Evolutionary conservation across 2,888 invertebrate genomes (phyloP).

Genomic region (Harpalus rubripes): DNA sequence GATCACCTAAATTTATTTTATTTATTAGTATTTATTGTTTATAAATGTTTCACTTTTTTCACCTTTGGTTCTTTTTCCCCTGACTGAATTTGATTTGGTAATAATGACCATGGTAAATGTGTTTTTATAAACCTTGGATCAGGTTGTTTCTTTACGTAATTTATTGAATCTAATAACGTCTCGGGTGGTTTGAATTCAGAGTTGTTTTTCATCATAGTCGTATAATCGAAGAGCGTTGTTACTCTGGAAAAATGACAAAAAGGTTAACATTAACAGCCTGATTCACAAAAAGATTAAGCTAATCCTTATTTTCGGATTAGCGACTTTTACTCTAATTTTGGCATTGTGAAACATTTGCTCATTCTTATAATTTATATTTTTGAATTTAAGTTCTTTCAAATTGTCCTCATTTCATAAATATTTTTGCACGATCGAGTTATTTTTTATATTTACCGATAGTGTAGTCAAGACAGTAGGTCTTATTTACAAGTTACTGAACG

Average conservation of each 20-base stretch:
- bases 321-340: no score
- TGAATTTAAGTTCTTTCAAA: no score
- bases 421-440: no score
- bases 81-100: conserved; percentile 79
- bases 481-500: no score
- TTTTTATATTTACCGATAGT: no score
- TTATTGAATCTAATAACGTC: conserved; percentile 64
- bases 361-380: no score
- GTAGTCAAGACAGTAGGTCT: no score
- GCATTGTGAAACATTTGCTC: no score
- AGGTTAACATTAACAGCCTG: no score
- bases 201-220: conserved; percentile 58
- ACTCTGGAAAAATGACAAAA: conserved; percentile 39
- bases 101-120: conserved; percentile 81
- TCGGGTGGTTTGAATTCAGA: conserved; percentile 32
- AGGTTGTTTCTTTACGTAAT: conserved; percentile 75
- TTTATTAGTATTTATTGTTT: conserved; percentile 26
- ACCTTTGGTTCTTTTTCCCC: conserved; percentile 75
- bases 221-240: conserved; percentile 51
- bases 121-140: conserved; percentile 83
- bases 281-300: no score
- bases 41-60: background rate
- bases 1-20: conserved; percentile 79
- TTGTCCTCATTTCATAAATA: no score
- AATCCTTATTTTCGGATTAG: no score